phyloP scores from a whole-genome alignment of 1,140 invertebrate species.

The Drosophila ficusphila region DNA sequence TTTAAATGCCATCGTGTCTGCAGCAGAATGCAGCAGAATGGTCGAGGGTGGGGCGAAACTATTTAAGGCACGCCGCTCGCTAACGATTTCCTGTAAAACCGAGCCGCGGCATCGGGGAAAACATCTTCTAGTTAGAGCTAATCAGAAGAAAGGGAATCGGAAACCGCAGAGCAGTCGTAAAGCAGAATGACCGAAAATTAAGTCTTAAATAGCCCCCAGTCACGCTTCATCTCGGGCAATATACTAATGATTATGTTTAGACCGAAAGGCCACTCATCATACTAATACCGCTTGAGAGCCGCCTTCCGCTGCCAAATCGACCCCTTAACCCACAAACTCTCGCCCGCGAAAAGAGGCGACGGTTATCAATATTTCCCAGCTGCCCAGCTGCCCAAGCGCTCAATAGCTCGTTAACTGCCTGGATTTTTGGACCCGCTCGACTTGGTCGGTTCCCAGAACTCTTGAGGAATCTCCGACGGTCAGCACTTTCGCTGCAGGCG shows the following conservation, averaged over 20 bases:
- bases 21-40: slow-evolving; percentile 13
- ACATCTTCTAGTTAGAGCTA: slow-evolving; percentile 19
- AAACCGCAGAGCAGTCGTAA: slow-evolving; percentile 26
- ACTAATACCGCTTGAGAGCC: slow-evolving; percentile 10
- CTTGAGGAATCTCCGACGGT: slow-evolving; percentile 16
- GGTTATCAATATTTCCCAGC: slow-evolving; percentile 70
- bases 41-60: slow-evolving; percentile 22
- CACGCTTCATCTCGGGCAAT: slow-evolving; percentile 39
- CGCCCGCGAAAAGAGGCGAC: slow-evolving; percentile 5
- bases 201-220: slow-evolving; percentile 45
- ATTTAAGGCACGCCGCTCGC: slow-evolving; percentile 59
- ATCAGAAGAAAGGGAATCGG: slow-evolving; percentile 12
- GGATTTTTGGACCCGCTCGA: slow-evolving; percentile 19
- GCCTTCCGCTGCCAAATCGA: slow-evolving; percentile 33
- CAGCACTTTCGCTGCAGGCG: slow-evolving; percentile 65
- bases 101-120: slow-evolving; percentile 57
- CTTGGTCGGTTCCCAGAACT: slow-evolving; percentile 22
- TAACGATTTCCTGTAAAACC: slow-evolving; percentile 80
- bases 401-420: slow-evolving; percentile 64
- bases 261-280: slow-evolving; percentile 31
- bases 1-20: slow-evolving; percentile 72
- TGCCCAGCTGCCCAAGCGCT: too few species aligned
- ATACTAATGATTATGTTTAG: slow-evolving; percentile 41
- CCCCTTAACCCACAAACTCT: slow-evolving; percentile 55
- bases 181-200: slow-evolving; percentile 34